Evolutionary conservation across 30 jellyfish, hydroid and myxozoan species (phyloP).

Genomic region (Clytia hemisphaerica): DNA sequence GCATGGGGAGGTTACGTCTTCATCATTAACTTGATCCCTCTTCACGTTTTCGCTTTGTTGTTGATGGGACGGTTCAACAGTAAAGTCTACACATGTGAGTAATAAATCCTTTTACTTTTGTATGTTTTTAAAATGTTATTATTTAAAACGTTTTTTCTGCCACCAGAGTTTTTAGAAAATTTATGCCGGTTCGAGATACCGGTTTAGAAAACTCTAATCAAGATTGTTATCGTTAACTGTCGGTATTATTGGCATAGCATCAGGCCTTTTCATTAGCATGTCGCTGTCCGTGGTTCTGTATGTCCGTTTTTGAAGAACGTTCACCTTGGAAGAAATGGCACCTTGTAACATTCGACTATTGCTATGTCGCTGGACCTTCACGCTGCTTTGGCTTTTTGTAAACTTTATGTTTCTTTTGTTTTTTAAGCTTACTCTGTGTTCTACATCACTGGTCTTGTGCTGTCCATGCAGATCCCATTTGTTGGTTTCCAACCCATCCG

Average conservation of each 20-base stretch:
- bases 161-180: too few species aligned
- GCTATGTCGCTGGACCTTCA: neutral
- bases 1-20: slow-evolving; percentile 99
- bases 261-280: too few species aligned
- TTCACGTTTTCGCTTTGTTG: slow-evolving; percentile 86
- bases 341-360: neutral
- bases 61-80: slow-evolving; percentile 90
- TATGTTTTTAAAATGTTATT: neutral
- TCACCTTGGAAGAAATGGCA: neutral
- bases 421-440: slow-evolving; percentile 84
- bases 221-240: neutral
- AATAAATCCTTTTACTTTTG: neutral
- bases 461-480: slow-evolving; percentile 98
- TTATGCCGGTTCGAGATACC: too few species aligned
- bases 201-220: too few species aligned
- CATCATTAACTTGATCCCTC: slow-evolving; percentile 92
- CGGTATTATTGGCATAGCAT: neutral
- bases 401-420: neutral
- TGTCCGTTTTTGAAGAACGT: neutral
- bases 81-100: slow-evolving; percentile 73
- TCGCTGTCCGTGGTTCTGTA: too few species aligned
- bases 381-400: neutral
- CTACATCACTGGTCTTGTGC: slow-evolving; percentile 81
- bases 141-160: too few species aligned
- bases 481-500: slow-evolving; percentile 98